Evolutionary conservation across 2,113 vertebrate genomes (phyloP).

Genomic region (Scytalopus superciliaris): DNA sequence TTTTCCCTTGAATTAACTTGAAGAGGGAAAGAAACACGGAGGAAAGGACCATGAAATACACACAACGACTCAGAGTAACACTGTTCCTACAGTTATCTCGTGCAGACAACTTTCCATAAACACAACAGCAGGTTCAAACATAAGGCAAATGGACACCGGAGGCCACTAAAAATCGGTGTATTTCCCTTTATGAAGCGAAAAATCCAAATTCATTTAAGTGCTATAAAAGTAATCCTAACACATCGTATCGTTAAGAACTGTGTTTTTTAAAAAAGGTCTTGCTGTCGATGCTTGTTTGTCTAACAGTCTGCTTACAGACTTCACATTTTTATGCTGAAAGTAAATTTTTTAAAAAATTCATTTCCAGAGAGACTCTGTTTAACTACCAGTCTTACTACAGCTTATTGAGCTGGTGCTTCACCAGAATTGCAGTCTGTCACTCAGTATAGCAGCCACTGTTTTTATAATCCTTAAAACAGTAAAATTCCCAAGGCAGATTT

Average conservation of each 20-base stretch:
- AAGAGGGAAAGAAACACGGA: background rate
- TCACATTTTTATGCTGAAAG: background rate
- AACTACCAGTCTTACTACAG: background rate
- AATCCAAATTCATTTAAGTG: slow-evolving; percentile 6
- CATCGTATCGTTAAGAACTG: background rate
- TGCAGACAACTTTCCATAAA: background rate
- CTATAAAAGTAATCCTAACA: background rate
- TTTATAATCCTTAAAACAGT: background rate
- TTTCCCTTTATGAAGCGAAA: background rate
- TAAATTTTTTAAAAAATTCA: background rate
- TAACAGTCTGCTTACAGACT: background rate
- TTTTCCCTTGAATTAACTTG: background rate
- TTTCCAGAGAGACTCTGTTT: background rate
- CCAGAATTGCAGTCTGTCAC: background rate
- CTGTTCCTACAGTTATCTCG: background rate
- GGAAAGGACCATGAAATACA: background rate
- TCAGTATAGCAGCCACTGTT: background rate
- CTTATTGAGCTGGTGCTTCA: background rate
- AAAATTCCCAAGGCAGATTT: slow-evolving; percentile 47
- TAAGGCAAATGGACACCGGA: slow-evolving; percentile 43
- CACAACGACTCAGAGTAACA: background rate
- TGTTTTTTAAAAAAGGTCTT: background rate
- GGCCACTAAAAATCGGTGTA: background rate
- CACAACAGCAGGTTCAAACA: background rate
- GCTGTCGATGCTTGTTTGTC: background rate